phyloP scores from a whole-genome alignment of 2,797 vertebrate genomes.

The Gymnopithys bicolor region DNA sequence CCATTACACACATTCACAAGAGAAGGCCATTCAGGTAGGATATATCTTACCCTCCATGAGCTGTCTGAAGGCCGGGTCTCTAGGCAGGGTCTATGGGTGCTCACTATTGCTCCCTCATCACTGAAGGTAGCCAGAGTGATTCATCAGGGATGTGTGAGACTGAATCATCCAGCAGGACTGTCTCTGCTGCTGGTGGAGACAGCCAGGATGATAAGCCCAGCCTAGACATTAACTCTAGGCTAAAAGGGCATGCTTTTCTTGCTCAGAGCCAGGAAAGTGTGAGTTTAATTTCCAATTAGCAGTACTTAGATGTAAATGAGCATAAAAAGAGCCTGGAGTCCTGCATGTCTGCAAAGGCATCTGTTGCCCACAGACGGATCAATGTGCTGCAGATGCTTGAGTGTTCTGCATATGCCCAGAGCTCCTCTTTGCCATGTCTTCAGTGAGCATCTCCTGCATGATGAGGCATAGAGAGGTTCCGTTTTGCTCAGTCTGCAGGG shows the following conservation, averaged over 20 bases:
- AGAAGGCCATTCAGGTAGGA: neutral
- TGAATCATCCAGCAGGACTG: neutral
- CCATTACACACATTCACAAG: neutral
- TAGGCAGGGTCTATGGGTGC: neutral
- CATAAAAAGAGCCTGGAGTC: neutral
- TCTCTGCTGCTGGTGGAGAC: neutral
- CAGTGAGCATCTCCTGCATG: neutral
- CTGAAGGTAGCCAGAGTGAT: neutral
- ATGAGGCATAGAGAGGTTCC: neutral
- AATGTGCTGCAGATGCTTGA: neutral
- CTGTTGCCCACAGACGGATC: neutral
- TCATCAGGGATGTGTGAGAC: neutral
- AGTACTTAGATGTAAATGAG: constrained; percentile 19
- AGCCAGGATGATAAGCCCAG: neutral
- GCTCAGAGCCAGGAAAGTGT: neutral
- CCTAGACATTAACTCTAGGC: neutral
- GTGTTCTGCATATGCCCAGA: neutral
- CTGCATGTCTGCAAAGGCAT: constrained; percentile 2
- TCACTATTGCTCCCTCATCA: neutral
- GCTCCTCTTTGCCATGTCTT: neutral
- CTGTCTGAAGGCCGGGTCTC: neutral
- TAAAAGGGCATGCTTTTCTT: neutral
- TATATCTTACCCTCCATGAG: neutral
- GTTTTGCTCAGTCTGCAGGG: neutral
- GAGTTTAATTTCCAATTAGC: constrained; percentile 26